Evolutionary conservation across 2,888 invertebrate species (phyloP).

Genomic region (Dioctria linearis): DNA sequence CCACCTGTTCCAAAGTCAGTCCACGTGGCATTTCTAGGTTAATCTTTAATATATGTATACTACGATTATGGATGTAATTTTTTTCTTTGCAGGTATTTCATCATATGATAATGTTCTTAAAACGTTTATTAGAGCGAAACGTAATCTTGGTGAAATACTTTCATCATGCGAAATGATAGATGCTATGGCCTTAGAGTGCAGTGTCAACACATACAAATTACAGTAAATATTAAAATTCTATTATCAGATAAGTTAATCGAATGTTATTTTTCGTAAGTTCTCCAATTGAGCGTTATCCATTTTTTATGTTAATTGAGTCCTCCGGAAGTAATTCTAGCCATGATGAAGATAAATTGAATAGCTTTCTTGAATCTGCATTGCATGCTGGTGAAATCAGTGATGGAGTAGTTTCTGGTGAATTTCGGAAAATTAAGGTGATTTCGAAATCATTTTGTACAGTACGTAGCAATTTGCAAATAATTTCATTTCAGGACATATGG

Average conservation of each 20-base stretch:
- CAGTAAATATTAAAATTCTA: constrained; percentile 64
- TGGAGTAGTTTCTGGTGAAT: constrained; percentile 90
- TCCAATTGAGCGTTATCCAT: constrained; percentile 79
- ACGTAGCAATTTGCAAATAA: background rate
- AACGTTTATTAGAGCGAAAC: constrained; percentile 82
- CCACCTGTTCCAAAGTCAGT: constrained; percentile 86
- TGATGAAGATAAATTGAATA: constrained; percentile 88
- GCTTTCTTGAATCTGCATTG: constrained; percentile 84
- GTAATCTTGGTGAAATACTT: constrained; percentile 87
- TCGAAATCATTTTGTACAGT: background rate
- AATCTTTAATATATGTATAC: background rate
- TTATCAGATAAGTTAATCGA: constrained; percentile 65
- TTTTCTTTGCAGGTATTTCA: constrained; percentile 75
- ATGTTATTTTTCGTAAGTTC: constrained; percentile 62
- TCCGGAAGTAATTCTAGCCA: constrained; percentile 88
- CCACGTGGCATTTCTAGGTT: constrained; percentile 89
- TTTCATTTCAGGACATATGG: constrained; percentile 81
- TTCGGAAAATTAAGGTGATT: constrained; percentile 83
- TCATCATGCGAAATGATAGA: constrained; percentile 98
- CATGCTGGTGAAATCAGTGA: constrained; percentile 80
- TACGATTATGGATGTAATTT: too few relatives aligned
- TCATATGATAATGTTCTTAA: constrained; percentile 85
- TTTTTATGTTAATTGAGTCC: constrained; percentile 90
- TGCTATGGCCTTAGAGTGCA: constrained; percentile 78
- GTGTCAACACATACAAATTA: constrained; percentile 75